phyloP scores from a whole-genome alignment of 2,113 vertebrate species.

The Ardeotis arabs region DNA sequence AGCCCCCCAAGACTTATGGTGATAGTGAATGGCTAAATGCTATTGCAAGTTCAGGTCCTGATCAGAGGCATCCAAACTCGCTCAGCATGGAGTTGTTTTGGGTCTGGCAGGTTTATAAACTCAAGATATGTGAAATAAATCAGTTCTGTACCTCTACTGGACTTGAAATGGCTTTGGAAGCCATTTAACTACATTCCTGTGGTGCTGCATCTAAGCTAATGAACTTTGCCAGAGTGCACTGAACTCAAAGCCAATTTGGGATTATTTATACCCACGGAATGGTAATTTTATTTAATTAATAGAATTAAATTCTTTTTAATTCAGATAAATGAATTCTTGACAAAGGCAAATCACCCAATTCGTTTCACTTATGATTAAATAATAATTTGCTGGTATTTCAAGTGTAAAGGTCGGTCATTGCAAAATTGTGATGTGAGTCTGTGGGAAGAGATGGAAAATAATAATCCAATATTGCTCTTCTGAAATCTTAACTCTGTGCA shows the following conservation, averaged over 20 bases:
- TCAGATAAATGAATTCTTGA: not conserved
- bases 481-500: not conserved
- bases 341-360: not conserved
- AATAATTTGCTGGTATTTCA: not conserved
- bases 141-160: not conserved
- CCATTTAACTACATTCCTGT: not conserved
- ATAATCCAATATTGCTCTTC: not conserved
- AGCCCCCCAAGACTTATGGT: not conserved
- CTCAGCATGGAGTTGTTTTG: not conserved
- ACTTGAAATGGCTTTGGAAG: conserved; percentile 9
- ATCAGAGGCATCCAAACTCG: not conserved
- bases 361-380: not conserved
- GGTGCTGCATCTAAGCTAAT: not conserved
- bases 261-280: not conserved
- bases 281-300: conserved; percentile 26
- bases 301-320: not conserved
- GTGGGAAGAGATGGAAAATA: not conserved
- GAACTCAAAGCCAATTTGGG: not conserved
- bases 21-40: not conserved
- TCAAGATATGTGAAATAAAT: not conserved
- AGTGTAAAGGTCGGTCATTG: not conserved
- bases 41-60: not conserved
- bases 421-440: not conserved
- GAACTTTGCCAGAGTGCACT: not conserved
- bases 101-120: not conserved